Percentiles rank a stretch among this genome's conserved stretches.
Conservation (phyloP, 2,888 invertebrate genomes). For the Epinotia bilunana region DNA sequence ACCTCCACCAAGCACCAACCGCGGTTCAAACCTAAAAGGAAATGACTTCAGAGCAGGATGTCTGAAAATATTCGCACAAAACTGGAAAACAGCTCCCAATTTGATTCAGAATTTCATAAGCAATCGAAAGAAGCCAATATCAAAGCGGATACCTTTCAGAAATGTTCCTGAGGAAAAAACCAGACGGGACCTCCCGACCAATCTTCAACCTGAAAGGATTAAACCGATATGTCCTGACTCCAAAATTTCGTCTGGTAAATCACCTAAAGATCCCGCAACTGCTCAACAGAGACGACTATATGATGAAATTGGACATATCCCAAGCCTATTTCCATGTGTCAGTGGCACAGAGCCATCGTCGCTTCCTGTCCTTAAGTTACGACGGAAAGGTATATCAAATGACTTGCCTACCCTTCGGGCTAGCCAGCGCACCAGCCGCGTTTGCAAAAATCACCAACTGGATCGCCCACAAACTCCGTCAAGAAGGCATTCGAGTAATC, state of each 20-base stretch:
- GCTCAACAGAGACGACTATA: no score
- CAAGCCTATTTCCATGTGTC: no score
- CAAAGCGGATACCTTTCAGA: no score
- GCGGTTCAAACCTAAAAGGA: neutral
- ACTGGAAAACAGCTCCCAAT: conserved; percentile 17
- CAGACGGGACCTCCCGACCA: no score
- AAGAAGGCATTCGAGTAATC: conserved; percentile 3
- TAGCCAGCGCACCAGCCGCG: conserved; percentile 28
- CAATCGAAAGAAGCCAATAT: no score
- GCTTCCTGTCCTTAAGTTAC: conserved; percentile 13
- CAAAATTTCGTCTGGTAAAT: no score
- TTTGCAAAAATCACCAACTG: conserved; percentile 27
- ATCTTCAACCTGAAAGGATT: no score
- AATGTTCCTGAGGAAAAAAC: no score
- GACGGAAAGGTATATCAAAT: conserved; percentile 21
- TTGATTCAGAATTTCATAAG: conserved; percentile 11
- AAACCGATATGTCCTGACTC: no score
- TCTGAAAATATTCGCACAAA: neutral
- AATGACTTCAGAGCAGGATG: conserved; percentile 18
- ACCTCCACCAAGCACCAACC: neutral
- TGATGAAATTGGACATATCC: no score
- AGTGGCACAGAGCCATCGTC: no score
- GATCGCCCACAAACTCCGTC: conserved; percentile 15
- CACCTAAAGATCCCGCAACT: no score
- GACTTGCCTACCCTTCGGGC: conserved; percentile 22